Conservation (phyloP, 2,888 invertebrate genomes). For the Philereme transversata region DNA sequence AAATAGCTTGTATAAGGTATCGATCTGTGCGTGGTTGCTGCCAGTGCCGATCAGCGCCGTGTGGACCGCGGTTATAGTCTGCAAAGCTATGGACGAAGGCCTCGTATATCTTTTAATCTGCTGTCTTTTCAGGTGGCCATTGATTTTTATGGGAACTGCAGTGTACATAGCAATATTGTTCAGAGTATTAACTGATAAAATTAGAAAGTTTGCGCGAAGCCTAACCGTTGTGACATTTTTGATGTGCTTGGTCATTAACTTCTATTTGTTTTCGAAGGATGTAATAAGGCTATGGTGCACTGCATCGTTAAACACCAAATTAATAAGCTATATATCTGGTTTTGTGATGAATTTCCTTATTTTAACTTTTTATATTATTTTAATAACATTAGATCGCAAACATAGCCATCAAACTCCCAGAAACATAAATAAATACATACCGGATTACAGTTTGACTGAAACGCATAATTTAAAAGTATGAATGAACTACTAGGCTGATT, state of each 20-base stretch:
- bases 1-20: conserved; percentile 57
- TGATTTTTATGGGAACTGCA: conserved; percentile 63
- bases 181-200: conserved; percentile 63
- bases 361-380: conserved; percentile 60
- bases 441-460: conserved; percentile 52
- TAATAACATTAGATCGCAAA: conserved; percentile 60
- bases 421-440: conserved; percentile 25
- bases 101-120: conserved; percentile 62
- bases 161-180: conserved; percentile 63
- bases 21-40: conserved; percentile 65
- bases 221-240: conserved; percentile 69
- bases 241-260: conserved; percentile 67
- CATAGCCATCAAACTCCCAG: conserved; percentile 51
- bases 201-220: conserved; percentile 66
- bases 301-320: conserved; percentile 48
- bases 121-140: conserved; percentile 66
- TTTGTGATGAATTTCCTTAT: conserved; percentile 64
- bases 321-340: conserved; percentile 62
- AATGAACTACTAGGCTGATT: neutral
- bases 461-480: conserved; percentile 22
- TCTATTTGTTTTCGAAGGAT: conserved; percentile 69
- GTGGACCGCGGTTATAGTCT: conserved; percentile 49
- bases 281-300: conserved; percentile 64
- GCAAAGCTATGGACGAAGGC: conserved; percentile 46
- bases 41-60: conserved; percentile 58